phyloP scores from a whole-genome alignment of 2,888 invertebrate species.

The Eilema sororculum region DNA sequence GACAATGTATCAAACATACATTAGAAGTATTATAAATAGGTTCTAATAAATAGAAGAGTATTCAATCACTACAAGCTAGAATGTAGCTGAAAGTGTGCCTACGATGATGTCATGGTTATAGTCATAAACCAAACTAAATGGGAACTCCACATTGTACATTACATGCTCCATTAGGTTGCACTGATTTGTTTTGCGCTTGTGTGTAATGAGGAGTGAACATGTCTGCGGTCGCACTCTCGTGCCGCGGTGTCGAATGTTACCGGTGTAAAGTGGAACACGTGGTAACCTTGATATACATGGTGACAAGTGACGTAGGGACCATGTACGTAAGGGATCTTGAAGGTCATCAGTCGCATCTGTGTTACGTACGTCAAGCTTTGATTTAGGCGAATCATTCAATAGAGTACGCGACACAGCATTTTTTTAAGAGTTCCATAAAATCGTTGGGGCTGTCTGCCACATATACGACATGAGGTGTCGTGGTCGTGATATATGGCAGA shows the following conservation, averaged over 20 bases:
- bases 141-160: not conserved
- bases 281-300: not conserved
- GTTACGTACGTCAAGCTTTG: not conserved
- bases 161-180: conserved; percentile 3
- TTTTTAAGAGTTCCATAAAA: not conserved
- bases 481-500: too few species aligned
- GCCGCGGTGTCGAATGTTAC: not conserved
- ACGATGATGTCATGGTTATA: not conserved
- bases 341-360: too few species aligned
- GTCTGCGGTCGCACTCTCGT: conserved; percentile 9
- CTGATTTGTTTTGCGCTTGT: not conserved
- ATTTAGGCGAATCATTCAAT: not conserved
- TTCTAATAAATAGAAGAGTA: not conserved
- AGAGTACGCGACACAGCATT: not conserved
- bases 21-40: not conserved
- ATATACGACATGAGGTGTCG: too few species aligned
- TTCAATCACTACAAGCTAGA: not conserved
- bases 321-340: not conserved
- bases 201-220: not conserved
- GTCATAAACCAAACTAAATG: not conserved
- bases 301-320: not conserved
- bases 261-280: not conserved
- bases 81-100: not conserved
- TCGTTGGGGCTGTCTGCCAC: too few species aligned
- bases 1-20: not conserved